phyloP scores from a whole-genome alignment of 2,113 vertebrate species.

The Dipodomys merriami region DNA sequence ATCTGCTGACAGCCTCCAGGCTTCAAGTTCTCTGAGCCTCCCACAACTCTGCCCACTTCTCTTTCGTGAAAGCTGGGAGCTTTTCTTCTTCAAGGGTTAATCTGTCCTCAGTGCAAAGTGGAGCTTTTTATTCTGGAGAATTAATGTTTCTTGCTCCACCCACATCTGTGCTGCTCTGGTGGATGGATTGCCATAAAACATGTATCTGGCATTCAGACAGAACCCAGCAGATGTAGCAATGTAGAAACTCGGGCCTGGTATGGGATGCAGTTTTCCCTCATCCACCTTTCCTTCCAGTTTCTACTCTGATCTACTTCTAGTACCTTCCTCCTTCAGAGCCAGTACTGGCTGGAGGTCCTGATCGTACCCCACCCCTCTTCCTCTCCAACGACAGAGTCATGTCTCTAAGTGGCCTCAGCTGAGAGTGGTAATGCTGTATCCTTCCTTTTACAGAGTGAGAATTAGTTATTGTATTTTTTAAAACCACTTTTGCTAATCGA shows the following conservation, averaged over 20 bases:
- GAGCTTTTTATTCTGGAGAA: not conserved
- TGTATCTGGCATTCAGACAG: not conserved
- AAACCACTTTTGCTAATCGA: not conserved
- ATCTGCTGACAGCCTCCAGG: slow-evolving; percentile 65
- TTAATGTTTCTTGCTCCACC: not conserved
- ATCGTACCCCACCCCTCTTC: not conserved
- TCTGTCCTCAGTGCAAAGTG: not conserved
- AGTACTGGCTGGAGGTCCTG: not conserved
- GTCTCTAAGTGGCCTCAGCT: not conserved
- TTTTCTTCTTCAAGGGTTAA: not conserved
- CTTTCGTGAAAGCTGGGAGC: not conserved
- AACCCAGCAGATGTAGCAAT: not conserved
- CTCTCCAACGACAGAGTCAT: not conserved
- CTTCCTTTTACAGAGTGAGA: not conserved
- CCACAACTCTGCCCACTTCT: slow-evolving; percentile 51
- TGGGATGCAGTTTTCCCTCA: not conserved
- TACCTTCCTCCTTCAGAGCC: not conserved
- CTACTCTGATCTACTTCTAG: not conserved
- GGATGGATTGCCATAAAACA: not conserved
- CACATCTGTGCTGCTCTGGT: not conserved
- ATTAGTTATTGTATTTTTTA: not conserved
- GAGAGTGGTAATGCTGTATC: not conserved
- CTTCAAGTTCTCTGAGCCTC: slow-evolving; percentile 65
- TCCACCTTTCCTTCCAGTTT: not conserved
- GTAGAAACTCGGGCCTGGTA: rapidly evolving